Percentiles rank a stretch among this genome's conserved stretches.
phyloP scores from a whole-genome alignment of 1,140 invertebrate species.

The Mactra quadrangularis region DNA sequence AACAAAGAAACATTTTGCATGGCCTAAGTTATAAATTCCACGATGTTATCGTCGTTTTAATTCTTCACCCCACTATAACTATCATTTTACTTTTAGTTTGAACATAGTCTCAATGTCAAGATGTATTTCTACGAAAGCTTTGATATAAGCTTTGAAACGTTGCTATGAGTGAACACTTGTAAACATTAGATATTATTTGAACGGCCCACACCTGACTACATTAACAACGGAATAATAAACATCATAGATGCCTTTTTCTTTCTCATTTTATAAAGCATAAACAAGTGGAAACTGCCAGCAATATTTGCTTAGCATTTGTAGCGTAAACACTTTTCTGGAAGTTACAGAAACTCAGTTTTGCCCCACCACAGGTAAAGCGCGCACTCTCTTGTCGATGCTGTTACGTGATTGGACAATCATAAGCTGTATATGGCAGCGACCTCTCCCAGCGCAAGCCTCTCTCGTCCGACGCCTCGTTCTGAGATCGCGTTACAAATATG shows the following conservation, averaged over 20 bases:
- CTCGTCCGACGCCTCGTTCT: constrained; percentile 35
- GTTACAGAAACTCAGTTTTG: background rate
- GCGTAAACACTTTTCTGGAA: background rate
- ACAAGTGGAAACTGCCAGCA: constrained; percentile 20
- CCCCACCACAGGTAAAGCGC: background rate
- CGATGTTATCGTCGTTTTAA: no score
- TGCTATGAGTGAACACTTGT: no score
- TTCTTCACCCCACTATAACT: no score
- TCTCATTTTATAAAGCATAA: constrained; percentile 34
- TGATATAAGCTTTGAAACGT: no score
- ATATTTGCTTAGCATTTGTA: constrained; percentile 1
- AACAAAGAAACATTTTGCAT: no score
- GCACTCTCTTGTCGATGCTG: background rate
- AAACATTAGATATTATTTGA: constrained; percentile 8
- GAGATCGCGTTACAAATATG: constrained; percentile 54
- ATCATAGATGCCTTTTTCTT: background rate
- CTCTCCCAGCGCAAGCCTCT: constrained; percentile 26
- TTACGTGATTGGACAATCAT: constrained; percentile 30
- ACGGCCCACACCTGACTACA: background rate
- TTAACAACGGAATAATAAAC: constrained; percentile 5
- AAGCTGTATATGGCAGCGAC: constrained; percentile 57
- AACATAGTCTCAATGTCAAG: no score
- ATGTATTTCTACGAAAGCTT: no score
- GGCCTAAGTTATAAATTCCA: no score
- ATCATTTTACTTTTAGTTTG: no score